A percentile compares a stretch with the other conserved stretches of the same genome.
These are phyloP conservation scores for Arenaria interpres DNA, from an alignment of 2,113 vertebrate species.

Conservation along the genomic window DNA sequence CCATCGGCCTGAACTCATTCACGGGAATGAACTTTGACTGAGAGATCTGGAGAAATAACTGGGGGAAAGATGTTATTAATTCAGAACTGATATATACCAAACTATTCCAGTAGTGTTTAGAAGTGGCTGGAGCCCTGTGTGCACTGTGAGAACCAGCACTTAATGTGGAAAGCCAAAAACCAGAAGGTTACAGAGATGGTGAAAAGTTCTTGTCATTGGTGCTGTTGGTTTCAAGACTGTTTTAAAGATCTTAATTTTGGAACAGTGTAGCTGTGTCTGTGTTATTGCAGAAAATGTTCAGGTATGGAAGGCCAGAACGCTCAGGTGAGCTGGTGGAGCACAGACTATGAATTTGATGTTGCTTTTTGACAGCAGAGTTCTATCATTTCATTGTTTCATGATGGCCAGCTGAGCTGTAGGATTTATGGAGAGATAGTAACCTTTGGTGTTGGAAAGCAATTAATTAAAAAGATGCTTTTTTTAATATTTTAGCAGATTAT, in stretches of 20 bases:
- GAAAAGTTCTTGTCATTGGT: background rate
- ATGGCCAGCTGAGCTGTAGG: background rate
- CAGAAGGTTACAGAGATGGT: background rate
- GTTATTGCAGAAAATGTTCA: background rate
- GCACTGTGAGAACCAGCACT: background rate
- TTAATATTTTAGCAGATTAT: background rate
- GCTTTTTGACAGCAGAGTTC: background rate
- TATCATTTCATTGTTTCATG: background rate
- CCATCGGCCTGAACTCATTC: background rate
- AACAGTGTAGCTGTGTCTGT: background rate
- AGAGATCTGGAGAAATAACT: background rate
- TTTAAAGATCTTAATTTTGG: background rate
- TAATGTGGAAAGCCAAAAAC: background rate
- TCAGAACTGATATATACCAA: background rate
- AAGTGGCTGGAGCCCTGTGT: background rate
- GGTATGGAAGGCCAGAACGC: background rate
- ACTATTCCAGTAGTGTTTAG: background rate
- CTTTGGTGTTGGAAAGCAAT: background rate
- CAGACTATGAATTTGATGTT: background rate
- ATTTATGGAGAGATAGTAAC: background rate
- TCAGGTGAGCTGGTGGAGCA: background rate
- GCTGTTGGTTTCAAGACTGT: background rate
- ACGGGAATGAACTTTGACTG: background rate
- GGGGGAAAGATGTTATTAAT: background rate
- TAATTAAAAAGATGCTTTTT: background rate